Conservation (phyloP, 2,113 vertebrate species). For the Rhipidura dahli region DNA sequence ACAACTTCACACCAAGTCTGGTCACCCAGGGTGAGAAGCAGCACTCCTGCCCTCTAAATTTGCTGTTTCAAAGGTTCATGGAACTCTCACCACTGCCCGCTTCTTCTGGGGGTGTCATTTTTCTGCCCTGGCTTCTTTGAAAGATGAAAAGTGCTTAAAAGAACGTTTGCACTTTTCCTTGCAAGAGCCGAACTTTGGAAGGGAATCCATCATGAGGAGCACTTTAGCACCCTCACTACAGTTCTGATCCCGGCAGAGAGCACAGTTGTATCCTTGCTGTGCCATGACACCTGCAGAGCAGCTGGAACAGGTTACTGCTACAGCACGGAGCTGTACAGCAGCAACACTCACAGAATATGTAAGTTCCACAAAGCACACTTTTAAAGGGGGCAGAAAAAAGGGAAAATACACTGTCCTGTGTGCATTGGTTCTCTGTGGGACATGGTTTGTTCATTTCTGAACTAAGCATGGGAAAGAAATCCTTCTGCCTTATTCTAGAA, state of each 20-base stretch:
- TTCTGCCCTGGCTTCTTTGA: neutral
- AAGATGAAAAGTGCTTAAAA: neutral
- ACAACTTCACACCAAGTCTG: neutral
- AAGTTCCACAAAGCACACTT: neutral
- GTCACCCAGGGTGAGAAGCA: neutral
- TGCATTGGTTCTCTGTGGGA: neutral
- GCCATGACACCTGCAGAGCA: neutral
- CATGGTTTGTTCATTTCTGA: neutral
- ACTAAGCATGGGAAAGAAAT: neutral
- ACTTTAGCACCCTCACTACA: accelerated
- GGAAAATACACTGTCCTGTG: neutral
- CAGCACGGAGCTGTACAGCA: neutral
- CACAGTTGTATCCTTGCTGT: neutral
- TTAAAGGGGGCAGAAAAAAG: neutral
- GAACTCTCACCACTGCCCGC: neutral
- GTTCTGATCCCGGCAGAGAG: neutral
- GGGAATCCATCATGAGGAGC: neutral
- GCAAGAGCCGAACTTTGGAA: neutral
- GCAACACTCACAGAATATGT: neutral
- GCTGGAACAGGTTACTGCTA: neutral
- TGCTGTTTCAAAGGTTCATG: neutral
- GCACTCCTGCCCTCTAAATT: neutral
- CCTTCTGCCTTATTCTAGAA: neutral
- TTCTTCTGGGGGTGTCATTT: neutral
- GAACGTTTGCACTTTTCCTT: neutral